Evolutionary conservation across 2,797 vertebrate species (phyloP).

Genomic region (Sebastes vulpes): DNA sequence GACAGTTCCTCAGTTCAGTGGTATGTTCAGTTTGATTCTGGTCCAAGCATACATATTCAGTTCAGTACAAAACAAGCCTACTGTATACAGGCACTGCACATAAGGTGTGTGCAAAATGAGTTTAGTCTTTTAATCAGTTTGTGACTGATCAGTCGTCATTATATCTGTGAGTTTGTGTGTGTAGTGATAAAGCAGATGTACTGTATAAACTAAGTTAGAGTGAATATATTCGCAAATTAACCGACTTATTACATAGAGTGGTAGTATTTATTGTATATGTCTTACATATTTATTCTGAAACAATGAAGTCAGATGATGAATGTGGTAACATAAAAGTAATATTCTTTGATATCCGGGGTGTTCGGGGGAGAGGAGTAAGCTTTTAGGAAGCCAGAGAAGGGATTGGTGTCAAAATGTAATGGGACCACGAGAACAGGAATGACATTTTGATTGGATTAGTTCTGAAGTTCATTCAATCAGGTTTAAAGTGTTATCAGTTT

Average conservation of each 20-base stretch:
- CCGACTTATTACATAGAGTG: background rate
- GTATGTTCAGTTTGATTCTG: background rate
- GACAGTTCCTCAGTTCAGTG: background rate
- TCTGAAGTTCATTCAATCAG: constrained; percentile 22
- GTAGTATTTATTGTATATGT: background rate
- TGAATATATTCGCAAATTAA: background rate
- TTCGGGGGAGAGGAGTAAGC: background rate
- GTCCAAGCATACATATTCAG: background rate
- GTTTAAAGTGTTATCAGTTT: background rate
- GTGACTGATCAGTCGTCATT: too few species aligned
- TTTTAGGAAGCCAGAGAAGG: background rate
- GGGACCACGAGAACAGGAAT: background rate
- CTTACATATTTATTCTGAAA: background rate
- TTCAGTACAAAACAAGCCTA: background rate
- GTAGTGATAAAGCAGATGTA: background rate
- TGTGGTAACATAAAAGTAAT: background rate
- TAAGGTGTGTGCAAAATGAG: background rate
- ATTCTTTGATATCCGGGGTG: background rate
- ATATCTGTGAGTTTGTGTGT: background rate
- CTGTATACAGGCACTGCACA: background rate
- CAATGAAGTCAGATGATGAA: background rate
- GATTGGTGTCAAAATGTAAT: constrained; percentile 8
- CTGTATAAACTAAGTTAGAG: background rate
- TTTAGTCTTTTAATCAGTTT: background rate
- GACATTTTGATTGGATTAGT: constrained; percentile 47